Base-by-base conservation (phyloP, 2,113 vertebrate species). In the Indri indri region DNA sequence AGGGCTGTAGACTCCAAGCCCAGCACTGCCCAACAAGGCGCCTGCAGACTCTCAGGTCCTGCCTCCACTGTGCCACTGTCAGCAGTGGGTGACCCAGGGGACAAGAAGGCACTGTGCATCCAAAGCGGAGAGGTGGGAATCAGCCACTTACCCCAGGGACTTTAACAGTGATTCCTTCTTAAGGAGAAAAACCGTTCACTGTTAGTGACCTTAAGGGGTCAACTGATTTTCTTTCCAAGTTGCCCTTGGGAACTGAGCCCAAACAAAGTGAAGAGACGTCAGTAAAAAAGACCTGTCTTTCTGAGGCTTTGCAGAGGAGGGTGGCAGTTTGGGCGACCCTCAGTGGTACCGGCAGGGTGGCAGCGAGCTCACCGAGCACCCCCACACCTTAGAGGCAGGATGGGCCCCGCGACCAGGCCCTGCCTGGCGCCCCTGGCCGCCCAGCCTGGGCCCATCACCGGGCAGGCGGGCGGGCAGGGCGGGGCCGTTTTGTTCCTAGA, bases 331-430 rank as follows among this genome's bases (percentile, higher is more conserved):
- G 4, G 45, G 73, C 2, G 47, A 59, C n/a, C 34, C 87, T 47
- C 11, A 1, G 27, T 8, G 4, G 0, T n/a, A 6, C 13, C 2
- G 18, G 4, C 4, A 18, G 25, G 32, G n/a, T 61, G 68, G 52
- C 77, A 2, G 1, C 0, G 17, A 20, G 37, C 61, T 71, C 52
- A 5, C 9, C 1, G 66, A 8, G 27, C 30, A 25, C 22, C 12
- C 22, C 1, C 40, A 68, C 23, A 4, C 68, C 42, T 70, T 22
- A 40, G 45, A 81, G 81, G 57, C 0, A 0, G 25, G 34, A 57
- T 27, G 13, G 68, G 57, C 27, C 16, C 1, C 5, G 30, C 10
- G 2, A 52, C 12, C 57, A 30, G n/a, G 32, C 11, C 42, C 14
- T 30, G 70, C 20, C 30, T 14, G 0, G 37, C 9, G 30, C 17